Conservation (phyloP, 2,113 vertebrate species). For the Chiloscyllium plagiosum region DNA sequence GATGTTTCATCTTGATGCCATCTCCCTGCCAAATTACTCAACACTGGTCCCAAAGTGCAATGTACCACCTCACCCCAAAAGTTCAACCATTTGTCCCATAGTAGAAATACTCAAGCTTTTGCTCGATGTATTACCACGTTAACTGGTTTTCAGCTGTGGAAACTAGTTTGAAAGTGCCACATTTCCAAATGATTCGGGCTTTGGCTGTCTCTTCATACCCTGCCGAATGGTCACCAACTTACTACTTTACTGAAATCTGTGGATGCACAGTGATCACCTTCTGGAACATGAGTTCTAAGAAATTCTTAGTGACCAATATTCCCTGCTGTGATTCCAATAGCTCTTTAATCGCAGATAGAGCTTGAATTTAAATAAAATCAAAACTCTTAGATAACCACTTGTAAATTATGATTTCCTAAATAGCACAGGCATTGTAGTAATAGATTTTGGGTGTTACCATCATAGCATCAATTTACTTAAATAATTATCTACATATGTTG, state of each 20-base stretch:
- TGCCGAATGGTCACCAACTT: no score
- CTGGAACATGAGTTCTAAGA: no score
- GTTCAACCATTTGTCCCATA: not conserved
- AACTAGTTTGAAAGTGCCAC: no score
- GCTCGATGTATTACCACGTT: not conserved
- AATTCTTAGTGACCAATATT: no score
- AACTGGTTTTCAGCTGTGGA: not conserved
- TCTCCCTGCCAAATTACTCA: not conserved
- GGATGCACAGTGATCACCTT: no score
- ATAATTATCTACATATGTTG: not conserved
- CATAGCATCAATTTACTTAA: not conserved
- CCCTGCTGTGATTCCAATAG: no score
- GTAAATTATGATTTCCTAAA: not conserved
- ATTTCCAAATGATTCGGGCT: no score
- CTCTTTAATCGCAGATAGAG: no score
- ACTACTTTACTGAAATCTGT: no score
- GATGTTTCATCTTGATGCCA: not conserved
- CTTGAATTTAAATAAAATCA: no score
- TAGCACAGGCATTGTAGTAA: not conserved
- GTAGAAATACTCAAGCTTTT: not conserved
- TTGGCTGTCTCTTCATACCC: not conserved
- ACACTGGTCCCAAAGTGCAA: not conserved
- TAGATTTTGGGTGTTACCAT: not conserved
- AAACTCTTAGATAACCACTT: no score
- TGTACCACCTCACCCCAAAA: no score